These are phyloP conservation scores for Sceloporus undulatus DNA, from an alignment of 2,113 vertebrate genomes.

Conservation along the genomic window DNA sequence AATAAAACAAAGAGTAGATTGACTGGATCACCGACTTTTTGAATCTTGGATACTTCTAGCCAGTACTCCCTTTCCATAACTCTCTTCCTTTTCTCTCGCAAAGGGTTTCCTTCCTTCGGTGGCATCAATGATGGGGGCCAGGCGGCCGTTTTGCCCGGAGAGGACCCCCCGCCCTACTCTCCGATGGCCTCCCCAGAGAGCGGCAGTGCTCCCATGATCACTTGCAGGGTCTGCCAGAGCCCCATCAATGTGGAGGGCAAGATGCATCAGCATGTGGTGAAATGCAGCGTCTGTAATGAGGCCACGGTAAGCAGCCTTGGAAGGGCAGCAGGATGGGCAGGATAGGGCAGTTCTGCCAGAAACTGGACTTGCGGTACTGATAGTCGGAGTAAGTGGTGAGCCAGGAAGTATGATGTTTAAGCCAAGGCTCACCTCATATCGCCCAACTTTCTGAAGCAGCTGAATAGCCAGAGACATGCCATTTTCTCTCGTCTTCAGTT, in stretches of 20 bases:
- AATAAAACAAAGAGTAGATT: too few relatives aligned
- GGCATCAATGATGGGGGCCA: constrained; percentile 70
- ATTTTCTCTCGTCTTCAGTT: background rate
- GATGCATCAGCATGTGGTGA: constrained; percentile 94
- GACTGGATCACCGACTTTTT: too few relatives aligned
- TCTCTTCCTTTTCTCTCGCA: constrained; percentile 26
- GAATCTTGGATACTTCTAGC: too few relatives aligned
- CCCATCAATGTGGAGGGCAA: constrained; percentile 94
- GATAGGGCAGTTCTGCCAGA: too few relatives aligned
- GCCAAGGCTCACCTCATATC: background rate
- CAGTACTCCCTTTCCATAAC: background rate
- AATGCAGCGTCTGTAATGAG: constrained; percentile 93
- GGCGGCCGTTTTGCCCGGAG: constrained; percentile 86
- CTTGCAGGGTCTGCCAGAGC: constrained; percentile 91
- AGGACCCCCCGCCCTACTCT: constrained; percentile 92
- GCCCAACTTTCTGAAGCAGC: background rate
- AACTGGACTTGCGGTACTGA: background rate
- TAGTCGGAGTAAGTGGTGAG: background rate
- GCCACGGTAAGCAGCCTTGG: constrained; percentile 83
- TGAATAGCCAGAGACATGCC: background rate
- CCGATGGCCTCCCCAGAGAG: constrained; percentile 91
- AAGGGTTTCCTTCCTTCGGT: constrained; percentile 86
- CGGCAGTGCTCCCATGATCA: constrained; percentile 89
- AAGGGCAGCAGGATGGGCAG: too few relatives aligned
- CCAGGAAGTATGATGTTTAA: background rate